Evolutionary conservation across 1,140 invertebrate genomes (phyloP).

Genomic region (Drosophila orena): DNA sequence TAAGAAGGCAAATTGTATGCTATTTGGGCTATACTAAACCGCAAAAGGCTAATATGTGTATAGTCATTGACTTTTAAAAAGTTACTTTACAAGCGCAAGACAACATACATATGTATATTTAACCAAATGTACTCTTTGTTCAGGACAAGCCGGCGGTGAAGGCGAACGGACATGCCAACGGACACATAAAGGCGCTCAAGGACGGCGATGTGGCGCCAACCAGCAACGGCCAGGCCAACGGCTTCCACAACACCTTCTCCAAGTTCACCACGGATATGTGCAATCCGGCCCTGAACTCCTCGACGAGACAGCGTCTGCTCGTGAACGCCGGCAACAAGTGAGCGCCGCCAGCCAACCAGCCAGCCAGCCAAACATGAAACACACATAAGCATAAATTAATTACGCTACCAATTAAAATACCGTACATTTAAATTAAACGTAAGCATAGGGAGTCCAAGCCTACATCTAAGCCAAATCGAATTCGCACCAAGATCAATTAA

Average conservation of each 20-base stretch:
- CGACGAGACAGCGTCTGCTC: slow-evolving; percentile 72
- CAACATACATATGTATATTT: not conserved
- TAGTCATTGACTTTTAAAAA: too few species aligned
- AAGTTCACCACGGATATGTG: slow-evolving; percentile 77
- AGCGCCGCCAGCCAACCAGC: slow-evolving; percentile 55
- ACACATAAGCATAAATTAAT: slow-evolving; percentile 76
- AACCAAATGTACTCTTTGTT: not conserved
- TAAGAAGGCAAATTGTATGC: slow-evolving; percentile 7
- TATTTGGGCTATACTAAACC: too few species aligned
- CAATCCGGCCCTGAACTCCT: slow-evolving; percentile 68
- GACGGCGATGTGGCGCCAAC: slow-evolving; percentile 44
- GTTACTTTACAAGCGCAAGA: not conserved
- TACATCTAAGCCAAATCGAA: slow-evolving; percentile 73
- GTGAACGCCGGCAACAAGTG: slow-evolving; percentile 70
- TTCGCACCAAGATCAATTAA: slow-evolving; percentile 48
- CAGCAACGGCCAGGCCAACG: slow-evolving; percentile 56
- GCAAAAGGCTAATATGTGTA: too few species aligned
- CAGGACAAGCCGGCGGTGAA: slow-evolving; percentile 69
- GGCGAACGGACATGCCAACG: slow-evolving; percentile 75
- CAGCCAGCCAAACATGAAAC: slow-evolving; percentile 71
- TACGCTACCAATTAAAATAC: slow-evolving; percentile 71
- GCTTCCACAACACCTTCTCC: slow-evolving; percentile 63
- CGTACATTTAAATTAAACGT: slow-evolving; percentile 70
- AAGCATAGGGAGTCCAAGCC: slow-evolving; percentile 77
- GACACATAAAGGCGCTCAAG: slow-evolving; percentile 36